Evolutionary conservation across 2,888 invertebrate genomes (phyloP).

Genomic region (Apodemia mormo): DNA sequence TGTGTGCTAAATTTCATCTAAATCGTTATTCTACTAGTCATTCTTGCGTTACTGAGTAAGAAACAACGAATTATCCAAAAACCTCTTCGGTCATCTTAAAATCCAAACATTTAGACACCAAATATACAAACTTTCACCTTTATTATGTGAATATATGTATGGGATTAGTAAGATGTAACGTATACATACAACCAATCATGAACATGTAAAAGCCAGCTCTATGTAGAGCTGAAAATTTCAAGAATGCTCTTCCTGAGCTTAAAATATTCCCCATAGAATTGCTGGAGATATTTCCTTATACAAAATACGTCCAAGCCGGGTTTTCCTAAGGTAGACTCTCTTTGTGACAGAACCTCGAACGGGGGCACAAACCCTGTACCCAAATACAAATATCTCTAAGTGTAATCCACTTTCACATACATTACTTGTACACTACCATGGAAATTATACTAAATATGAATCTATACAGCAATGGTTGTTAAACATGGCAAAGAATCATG

Average conservation of each 20-base stretch:
- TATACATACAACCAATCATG: no score
- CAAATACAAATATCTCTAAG: constrained; percentile 24
- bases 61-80: no score
- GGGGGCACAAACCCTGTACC: constrained; percentile 55
- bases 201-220: background rate
- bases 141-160: no score
- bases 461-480: constrained; percentile 46
- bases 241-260: background rate
- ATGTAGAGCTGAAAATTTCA: background rate
- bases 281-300: constrained; percentile 11
- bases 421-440: constrained; percentile 26
- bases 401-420: constrained; percentile 25
- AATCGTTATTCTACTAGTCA: no score
- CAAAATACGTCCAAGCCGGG: constrained; percentile 10
- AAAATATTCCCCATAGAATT: constrained; percentile 13
- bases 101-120: no score
- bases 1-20: no score
- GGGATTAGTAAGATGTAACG: no score
- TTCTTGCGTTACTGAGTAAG: no score
- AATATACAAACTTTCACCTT: no score
- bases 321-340: constrained; percentile 14
- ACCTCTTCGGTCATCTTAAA: no score
- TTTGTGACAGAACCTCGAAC: constrained; percentile 59
- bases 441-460: background rate
- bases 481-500: constrained; percentile 34